phyloP scores from a whole-genome alignment of 2,888 invertebrate genomes.

The Thumatha senex region DNA sequence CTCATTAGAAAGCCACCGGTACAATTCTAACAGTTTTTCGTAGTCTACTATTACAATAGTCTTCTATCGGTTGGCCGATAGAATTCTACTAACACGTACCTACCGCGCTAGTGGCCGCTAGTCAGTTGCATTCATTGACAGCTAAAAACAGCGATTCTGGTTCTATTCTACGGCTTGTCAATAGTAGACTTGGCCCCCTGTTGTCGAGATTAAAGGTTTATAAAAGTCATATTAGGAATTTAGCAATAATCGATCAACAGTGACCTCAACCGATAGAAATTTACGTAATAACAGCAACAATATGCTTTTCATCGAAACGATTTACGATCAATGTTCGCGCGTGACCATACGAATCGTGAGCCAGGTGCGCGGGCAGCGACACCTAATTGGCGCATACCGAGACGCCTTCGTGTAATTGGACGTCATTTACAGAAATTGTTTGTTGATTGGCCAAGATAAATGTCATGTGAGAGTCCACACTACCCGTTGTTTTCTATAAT shows the following conservation, averaged over 20 bases:
- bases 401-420: conserved; percentile 76
- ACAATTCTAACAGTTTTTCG: too few species aligned
- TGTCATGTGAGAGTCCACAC: conserved; percentile 50
- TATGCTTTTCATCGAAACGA: conserved; percentile 53
- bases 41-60: too few species aligned
- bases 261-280: conserved; percentile 46
- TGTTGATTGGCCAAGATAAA: conserved; percentile 66
- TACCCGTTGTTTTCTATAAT: conserved; percentile 28
- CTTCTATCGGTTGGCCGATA: too few species aligned
- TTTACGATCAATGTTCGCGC: conserved; percentile 64
- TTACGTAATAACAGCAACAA: conserved; percentile 47
- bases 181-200: too few species aligned
- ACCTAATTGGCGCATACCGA: conserved; percentile 75
- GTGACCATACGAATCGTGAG: conserved; percentile 72
- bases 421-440: conserved; percentile 71
- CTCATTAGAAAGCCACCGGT: too few species aligned
- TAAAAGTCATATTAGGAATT: conserved; percentile 16
- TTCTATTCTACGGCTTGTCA: too few species aligned
- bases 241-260: conserved; percentile 29
- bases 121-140: too few species aligned
- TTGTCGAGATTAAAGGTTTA: conserved; percentile 5
- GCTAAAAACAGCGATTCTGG: too few species aligned
- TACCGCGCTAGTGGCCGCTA: too few species aligned
- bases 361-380: conserved; percentile 71
- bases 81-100: too few species aligned